A percentile compares a stretch with the other conserved stretches of the same genome.
Conservation (phyloP, 2,888 invertebrate species). For the Antitype chi region DNA sequence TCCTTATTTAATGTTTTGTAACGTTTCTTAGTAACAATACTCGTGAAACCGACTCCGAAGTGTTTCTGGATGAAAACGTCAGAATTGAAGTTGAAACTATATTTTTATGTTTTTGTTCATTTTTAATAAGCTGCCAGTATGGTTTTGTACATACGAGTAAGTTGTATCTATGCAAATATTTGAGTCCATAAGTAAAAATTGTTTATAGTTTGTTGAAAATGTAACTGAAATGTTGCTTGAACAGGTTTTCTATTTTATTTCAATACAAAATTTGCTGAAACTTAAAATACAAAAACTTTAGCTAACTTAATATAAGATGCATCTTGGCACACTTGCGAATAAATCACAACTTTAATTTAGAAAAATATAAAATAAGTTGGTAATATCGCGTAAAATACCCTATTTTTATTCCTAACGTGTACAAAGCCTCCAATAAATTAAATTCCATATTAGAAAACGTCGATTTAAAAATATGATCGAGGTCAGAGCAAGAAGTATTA, state of each 20-base stretch:
- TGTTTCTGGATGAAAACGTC: slow-evolving; percentile 23
- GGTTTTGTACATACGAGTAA: not conserved
- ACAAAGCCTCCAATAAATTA: slow-evolving; percentile 27
- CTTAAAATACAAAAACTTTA: not conserved
- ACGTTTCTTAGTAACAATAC: slow-evolving; percentile 22
- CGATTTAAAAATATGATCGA: slow-evolving; percentile 30
- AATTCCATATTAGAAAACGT: slow-evolving; percentile 29
- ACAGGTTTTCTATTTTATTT: slow-evolving; percentile 17
- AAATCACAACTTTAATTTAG: slow-evolving; percentile 17
- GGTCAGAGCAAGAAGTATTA: slow-evolving; percentile 16
- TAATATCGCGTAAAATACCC: not conserved
- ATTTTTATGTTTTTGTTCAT: not conserved
- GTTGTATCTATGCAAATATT: not conserved
- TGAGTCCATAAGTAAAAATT: not conserved
- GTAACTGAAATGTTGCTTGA: not conserved
- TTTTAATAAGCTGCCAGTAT: not conserved
- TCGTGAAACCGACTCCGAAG: slow-evolving; percentile 32
- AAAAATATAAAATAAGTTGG: not conserved
- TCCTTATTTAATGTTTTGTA: slow-evolving; percentile 56
- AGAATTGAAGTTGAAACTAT: not conserved
- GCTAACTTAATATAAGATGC: not conserved
- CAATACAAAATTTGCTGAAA: not conserved
- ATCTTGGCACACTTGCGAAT: not conserved
- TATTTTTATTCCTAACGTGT: slow-evolving; percentile 31
- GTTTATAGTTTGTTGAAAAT: not conserved